Evolutionary conservation across 2,888 invertebrate genomes (phyloP).

Genomic region (Tiliacea aurago): DNA sequence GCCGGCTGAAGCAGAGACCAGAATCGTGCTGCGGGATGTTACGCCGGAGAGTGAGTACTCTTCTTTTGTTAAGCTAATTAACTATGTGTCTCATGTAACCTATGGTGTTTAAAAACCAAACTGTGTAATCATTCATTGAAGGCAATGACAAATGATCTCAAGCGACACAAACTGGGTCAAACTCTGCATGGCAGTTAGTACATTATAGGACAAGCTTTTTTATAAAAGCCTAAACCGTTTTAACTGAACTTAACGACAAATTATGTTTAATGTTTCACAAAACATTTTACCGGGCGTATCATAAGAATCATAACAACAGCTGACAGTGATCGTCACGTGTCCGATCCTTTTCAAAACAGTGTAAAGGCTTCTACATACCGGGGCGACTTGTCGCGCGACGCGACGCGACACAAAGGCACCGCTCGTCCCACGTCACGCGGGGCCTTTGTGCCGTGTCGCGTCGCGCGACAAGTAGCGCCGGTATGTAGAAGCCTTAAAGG

Average conservation of each 20-base stretch:
- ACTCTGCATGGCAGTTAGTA: constrained; percentile 1
- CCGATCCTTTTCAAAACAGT: constrained; percentile 35
- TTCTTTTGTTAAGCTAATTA: constrained; percentile 25
- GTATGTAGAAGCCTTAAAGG: no score
- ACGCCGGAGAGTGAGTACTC: constrained; percentile 85
- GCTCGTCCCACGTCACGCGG: no score
- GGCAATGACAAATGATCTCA: constrained; percentile 45
- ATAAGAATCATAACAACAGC: constrained; percentile 22
- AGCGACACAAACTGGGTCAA: constrained; percentile 27
- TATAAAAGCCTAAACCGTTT: background rate
- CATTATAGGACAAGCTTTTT: constrained; percentile 1
- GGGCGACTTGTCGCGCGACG: no score
- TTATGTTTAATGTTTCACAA: constrained; percentile 1
- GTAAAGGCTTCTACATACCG: no score
- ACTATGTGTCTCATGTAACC: constrained; percentile 5
- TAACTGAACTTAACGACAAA: background rate
- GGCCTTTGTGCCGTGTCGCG: no score
- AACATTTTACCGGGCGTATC: background rate
- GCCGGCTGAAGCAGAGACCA: constrained; percentile 83
- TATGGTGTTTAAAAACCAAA: constrained; percentile 19
- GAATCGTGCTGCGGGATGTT: constrained; percentile 82
- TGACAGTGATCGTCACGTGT: constrained; percentile 33
- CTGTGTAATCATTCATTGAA: constrained; percentile 16
- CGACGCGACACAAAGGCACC: no score
- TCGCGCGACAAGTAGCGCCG: no score